phyloP scores from a whole-genome alignment of 2,113 vertebrate genomes.

The Eleginops maclovinus region DNA sequence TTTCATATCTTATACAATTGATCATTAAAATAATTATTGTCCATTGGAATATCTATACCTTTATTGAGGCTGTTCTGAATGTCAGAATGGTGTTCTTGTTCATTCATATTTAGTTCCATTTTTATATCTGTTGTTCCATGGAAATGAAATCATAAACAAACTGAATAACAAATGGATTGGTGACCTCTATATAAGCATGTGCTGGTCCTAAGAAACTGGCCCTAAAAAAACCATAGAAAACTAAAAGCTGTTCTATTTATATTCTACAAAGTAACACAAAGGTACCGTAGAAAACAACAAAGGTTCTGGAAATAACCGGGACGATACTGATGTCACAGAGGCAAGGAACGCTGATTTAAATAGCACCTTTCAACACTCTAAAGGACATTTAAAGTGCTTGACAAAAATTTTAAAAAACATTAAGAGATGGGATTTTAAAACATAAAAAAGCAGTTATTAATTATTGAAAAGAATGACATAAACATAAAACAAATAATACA shows the following conservation, averaged over 20 bases:
- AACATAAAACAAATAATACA: too few relatives aligned
- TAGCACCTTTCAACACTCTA: too few relatives aligned
- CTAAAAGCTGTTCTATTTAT: background rate
- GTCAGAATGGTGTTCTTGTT: background rate
- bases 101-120: background rate
- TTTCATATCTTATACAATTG: slow-evolving; percentile 53
- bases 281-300: background rate
- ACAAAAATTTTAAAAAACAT: too few relatives aligned
- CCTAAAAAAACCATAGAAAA: background rate
- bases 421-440: too few relatives aligned
- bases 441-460: too few relatives aligned
- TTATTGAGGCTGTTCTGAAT: background rate
- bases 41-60: background rate
- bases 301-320: background rate
- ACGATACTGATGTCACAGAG: background rate
- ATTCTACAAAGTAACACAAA: background rate
- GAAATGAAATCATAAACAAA: background rate
- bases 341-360: too few relatives aligned
- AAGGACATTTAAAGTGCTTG: too few relatives aligned
- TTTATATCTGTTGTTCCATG: background rate
- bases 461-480: too few relatives aligned
- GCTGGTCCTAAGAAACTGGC: background rate
- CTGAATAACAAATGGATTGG: background rate
- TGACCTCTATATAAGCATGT: background rate
- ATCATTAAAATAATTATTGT: slow-evolving; percentile 36